Evolutionary conservation across 2,888 invertebrate species (phyloP), one percentile per base, ranked within the genome.

Genomic region (Exocentrus adspersus): DNA sequence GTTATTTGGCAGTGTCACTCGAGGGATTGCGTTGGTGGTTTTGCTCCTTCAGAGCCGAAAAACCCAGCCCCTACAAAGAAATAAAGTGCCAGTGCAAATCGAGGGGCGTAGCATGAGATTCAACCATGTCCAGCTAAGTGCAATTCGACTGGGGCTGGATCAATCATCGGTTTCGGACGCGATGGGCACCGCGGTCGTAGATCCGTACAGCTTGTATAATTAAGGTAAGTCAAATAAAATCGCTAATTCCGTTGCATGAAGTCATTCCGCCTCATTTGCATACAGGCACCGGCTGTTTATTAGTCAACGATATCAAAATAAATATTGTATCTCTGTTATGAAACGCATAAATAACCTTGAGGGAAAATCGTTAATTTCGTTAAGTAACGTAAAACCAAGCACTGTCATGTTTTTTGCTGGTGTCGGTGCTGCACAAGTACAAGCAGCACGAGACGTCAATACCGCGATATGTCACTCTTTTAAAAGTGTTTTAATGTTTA

Each of bases 191-290:
- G n/a, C n/a, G n/a, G n/a, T n/a, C n/a, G n/a, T n/a, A n/a, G n/a
- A n/a, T n/a, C n/a, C n/a, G n/a, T n/a, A n/a, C n/a, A n/a, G n/a
- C n/a, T n/a, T 54, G 19, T 32, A 57, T 12, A 51, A 32, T 51
- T 50, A 51, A 32, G 60, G 60, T 60, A 60, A n/a, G n/a, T n/a
- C n/a, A n/a, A n/a, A n/a, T n/a, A n/a, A n/a, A n/a, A n/a, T 24
- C 3, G 19, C 65, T 68, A 68, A 68, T 45, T 64, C 64, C 60
- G 57, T 48, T 61, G 54, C 51, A 64, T 68, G 68, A 68, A 59
- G 59, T 65, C 65, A 68, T 65, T 28, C 51, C 6, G 5, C 5
- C 14, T 12, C n/a, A 3, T 37, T 37, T 37, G 4, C 12, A 37
- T 14, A 37, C 14, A 5, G n/a, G 14, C 14, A 2, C 37, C 43